These are phyloP conservation scores for Phrynosoma blainvillii DNA, from an alignment of 2,113 vertebrate genomes.

Conservation along the genomic window DNA sequence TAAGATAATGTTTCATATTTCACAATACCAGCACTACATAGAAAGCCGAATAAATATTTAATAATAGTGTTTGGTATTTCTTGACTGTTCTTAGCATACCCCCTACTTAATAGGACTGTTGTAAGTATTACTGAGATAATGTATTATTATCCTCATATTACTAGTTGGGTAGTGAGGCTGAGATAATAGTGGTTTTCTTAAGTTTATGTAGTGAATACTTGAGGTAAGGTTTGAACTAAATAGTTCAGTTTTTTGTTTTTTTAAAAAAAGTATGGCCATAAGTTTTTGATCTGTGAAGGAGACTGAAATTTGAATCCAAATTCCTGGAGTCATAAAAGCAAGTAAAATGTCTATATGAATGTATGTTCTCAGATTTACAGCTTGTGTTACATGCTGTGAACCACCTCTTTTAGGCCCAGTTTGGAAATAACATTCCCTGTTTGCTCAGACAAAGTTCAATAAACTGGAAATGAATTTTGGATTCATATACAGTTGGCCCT, in stretches of 20 bases:
- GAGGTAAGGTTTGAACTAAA: no score
- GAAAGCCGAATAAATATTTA: slow-evolving; percentile 1
- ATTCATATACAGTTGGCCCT: no score
- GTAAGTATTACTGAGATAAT: slow-evolving; percentile 5
- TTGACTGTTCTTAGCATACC: slow-evolving; percentile 4
- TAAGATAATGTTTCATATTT: background rate
- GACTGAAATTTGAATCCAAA: background rate
- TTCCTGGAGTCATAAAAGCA: background rate
- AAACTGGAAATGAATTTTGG: no score
- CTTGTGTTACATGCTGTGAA: no score
- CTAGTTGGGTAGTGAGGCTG: background rate
- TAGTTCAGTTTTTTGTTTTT: no score
- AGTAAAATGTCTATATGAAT: background rate
- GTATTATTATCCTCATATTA: background rate
- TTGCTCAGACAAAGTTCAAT: no score
- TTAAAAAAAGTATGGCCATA: no score
- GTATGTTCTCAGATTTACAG: no score
- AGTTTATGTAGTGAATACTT: no score
- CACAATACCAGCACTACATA: background rate
- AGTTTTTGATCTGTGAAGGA: background rate
- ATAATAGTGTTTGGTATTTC: slow-evolving; percentile 8
- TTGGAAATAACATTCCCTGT: no score
- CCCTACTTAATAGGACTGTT: background rate
- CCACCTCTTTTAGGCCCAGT: no score
- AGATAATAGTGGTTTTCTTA: no score